Evolutionary conservation across 2,113 vertebrate genomes (phyloP), one percentile per base, ranked within the genome.

Genomic region (Cyphomyrus discorhynchus): DNA sequence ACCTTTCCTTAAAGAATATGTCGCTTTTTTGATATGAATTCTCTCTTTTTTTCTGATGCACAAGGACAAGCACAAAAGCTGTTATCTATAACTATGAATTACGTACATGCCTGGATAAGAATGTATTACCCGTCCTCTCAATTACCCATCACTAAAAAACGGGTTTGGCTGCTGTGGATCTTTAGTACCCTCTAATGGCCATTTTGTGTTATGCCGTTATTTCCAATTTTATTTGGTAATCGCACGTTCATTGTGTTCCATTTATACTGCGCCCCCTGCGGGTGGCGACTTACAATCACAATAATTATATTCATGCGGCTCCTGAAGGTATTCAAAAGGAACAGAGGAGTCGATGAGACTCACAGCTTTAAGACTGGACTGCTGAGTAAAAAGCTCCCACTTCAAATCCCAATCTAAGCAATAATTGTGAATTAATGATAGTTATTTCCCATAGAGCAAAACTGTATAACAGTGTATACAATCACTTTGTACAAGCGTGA

Each of bases 121-220:
- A 80, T 89, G 80, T 77, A 74, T 39, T 74, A 31, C 45, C 62
- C 62, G 46, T 88, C 62, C 45, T 15, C 62, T 31, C 45, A 46
- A 46, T 39, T 84, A 27, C 74, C 74, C 74, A 21, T 47, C 17
- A 5, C 58, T 42, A 24, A 70, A 70, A 31, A 47, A 52, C 17
- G 3, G 8, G 21, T 19, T 50, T 90, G 35, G 9, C 31, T 82
- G 39, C 53, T 88, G 74, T 89, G 58, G 91, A 89, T 70, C 86
- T 49, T 74, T 52, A 83, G 39, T 82, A n/a, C 92, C 85, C 91
- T 90, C 92, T 93, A 49, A 82, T 90, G 92, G 92, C 56, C 39
- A 1, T 80, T 88, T 3, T 47, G 39, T 62, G 90, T 13, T 31
- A 87, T 49, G 86, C 82, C 53, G 2, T 27, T 35, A 42, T 21